A percentile compares a stretch with the other conserved stretches of the same genome.
phyloP scores from a whole-genome alignment of 2,888 invertebrate species.

The Scrobipalpa atriplicella region DNA sequence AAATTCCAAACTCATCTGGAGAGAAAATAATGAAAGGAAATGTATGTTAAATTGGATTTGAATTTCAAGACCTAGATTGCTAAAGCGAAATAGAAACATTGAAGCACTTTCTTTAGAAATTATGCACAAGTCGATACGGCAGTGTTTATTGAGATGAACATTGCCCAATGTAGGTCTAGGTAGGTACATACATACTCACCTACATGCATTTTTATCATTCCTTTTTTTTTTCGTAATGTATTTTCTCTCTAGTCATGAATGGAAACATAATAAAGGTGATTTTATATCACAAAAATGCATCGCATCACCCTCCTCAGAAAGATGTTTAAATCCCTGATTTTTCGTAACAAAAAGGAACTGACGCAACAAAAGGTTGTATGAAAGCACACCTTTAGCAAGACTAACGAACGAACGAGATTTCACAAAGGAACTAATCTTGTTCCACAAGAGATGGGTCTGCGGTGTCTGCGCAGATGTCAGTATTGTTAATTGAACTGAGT shows the following conservation, averaged over 20 bases:
- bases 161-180: no score
- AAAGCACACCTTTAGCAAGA: conserved; percentile 12
- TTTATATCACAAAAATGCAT: neutral
- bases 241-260: no score
- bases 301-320: conserved; percentile 3
- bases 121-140: no score
- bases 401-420: conserved; percentile 20
- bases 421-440: conserved; percentile 21
- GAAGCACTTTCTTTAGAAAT: neutral
- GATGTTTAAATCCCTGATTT: neutral
- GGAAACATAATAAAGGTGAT: neutral
- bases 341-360: conserved; percentile 4
- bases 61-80: neutral
- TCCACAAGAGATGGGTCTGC: neutral
- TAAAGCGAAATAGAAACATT: neutral
- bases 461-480: conserved; percentile 17
- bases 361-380: neutral
- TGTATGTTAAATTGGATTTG: neutral
- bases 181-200: no score
- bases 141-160: no score
- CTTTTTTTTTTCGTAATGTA: no score
- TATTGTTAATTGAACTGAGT: conserved; percentile 5
- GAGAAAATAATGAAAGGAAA: neutral
- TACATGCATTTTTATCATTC: neutral
- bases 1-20: neutral